Percentiles rank a stretch among this genome's conserved stretches.
Conservation (phyloP, 2,797 vertebrate genomes). For the Mycteria americana region DNA sequence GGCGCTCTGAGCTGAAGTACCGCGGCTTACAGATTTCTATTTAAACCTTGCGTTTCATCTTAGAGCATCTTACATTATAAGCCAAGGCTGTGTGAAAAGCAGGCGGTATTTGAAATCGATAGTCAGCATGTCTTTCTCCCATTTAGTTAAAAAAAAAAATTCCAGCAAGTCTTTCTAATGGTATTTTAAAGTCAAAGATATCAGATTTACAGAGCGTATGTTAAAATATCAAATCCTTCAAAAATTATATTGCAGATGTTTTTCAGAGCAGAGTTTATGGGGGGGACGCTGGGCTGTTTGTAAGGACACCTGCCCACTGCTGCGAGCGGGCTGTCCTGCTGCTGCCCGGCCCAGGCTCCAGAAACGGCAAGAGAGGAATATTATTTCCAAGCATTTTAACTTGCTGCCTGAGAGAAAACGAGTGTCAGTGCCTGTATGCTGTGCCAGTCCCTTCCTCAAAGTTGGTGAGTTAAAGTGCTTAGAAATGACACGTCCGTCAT, state of each 20-base stretch:
- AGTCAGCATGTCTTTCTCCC: background rate
- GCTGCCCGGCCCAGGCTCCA: background rate
- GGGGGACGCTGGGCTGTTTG: background rate
- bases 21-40: background rate
- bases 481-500: background rate
- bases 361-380: background rate
- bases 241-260: background rate
- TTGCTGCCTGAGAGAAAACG: background rate
- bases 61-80: background rate
- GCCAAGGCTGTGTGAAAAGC: background rate
- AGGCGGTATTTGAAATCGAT: background rate
- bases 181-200: background rate
- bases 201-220: background rate
- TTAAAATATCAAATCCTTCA: background rate
- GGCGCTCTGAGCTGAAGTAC: background rate
- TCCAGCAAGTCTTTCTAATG: background rate
- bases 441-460: background rate
- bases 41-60: background rate
- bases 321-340: background rate
- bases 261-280: background rate
- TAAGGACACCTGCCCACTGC: background rate
- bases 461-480: background rate
- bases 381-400: background rate
- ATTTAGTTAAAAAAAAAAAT: background rate
- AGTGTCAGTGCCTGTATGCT: background rate